Conservation (phyloP, 2,888 invertebrate genomes). For the Drosophila silvestris region DNA sequence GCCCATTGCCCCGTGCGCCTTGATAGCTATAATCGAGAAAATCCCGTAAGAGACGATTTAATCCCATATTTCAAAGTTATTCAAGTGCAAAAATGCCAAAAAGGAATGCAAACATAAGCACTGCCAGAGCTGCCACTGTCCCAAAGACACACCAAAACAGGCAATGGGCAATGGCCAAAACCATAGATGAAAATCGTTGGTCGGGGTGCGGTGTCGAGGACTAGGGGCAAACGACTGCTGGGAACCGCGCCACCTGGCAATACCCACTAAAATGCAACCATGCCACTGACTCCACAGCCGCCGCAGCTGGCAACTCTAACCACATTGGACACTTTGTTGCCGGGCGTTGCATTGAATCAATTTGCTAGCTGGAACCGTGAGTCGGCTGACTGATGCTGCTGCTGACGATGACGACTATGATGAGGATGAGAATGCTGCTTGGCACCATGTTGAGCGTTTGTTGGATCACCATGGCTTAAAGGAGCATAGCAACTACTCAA, state of each 20-base stretch:
- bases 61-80: slow-evolving; percentile 84
- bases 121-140: slow-evolving; percentile 59
- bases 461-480: slow-evolving; percentile 12
- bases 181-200: slow-evolving; percentile 26
- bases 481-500: slow-evolving; percentile 25
- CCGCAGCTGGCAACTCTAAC: slow-evolving; percentile 43
- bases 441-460: slow-evolving; percentile 10
- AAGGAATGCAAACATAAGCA: slow-evolving; percentile 81
- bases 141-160: slow-evolving; percentile 46
- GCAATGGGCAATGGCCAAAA: slow-evolving; percentile 20
- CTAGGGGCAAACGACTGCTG: slow-evolving; percentile 41
- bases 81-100: slow-evolving; percentile 84
- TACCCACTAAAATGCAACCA: slow-evolving; percentile 49
- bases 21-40: slow-evolving; percentile 83
- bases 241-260: slow-evolving; percentile 68
- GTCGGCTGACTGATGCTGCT: slow-evolving; percentile 51
- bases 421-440: neutral
- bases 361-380: slow-evolving; percentile 50
- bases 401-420: slow-evolving; percentile 13
- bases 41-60: slow-evolving; percentile 84
- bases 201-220: neutral
- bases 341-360: slow-evolving; percentile 61
- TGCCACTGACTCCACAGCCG: slow-evolving; percentile 7
- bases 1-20: slow-evolving; percentile 43
- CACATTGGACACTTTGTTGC: slow-evolving; percentile 63